Evolutionary conservation across 2,888 invertebrate genomes (phyloP), one percentile per base, ranked within the genome.

Genomic region (Drosophila helvetica): DNA sequence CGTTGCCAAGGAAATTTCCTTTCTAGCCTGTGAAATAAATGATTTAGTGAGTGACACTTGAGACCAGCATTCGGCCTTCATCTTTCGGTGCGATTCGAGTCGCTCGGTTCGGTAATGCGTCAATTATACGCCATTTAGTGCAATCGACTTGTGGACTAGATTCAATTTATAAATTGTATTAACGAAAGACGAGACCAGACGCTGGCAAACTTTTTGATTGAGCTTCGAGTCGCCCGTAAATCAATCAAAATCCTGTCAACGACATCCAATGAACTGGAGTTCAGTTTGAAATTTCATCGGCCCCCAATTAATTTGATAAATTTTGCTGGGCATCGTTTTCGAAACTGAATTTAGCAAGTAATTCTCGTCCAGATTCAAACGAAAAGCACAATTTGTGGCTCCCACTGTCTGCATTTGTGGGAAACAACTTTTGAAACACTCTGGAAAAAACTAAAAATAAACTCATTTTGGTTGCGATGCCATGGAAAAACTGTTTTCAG

Each of bases 111-210:
- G 10, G 50, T 63, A 63, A 79, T 68, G 74, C 75, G 77, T 78
- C 87, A 84, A 85, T 87, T 87, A 85, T 71, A 77, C 55, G 66
- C 73, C 74, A 77, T 84, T 85, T 78, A 73, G 82, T 64, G 64
- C 18, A 64, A 51, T 17, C 27, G 17, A 63, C 22, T 33, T 63
- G 25, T 63, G 18, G 22, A 63, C 59, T 53, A 54, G 72, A 83
- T 80, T 86, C 78, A 71, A 80, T 78, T 80, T 83, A 77, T 64
- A 38, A 38, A 38, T 38, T 38, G 53, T 64, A 51, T 57, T 52
- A 56, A 62, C 61, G 67, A 43, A 57, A 47, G 47, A 46, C 27
- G 66, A 68, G 10, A 42, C 48, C 30, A 12, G 15, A 6, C 6
- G 38, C 43, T 59, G 43, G 57, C 47, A 43, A 46, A 48, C 57